A percentile compares a stretch with the other conserved stretches of the same genome.
phyloP scores from a whole-genome alignment of 2,888 invertebrate species.

The Rosalia funebris region DNA sequence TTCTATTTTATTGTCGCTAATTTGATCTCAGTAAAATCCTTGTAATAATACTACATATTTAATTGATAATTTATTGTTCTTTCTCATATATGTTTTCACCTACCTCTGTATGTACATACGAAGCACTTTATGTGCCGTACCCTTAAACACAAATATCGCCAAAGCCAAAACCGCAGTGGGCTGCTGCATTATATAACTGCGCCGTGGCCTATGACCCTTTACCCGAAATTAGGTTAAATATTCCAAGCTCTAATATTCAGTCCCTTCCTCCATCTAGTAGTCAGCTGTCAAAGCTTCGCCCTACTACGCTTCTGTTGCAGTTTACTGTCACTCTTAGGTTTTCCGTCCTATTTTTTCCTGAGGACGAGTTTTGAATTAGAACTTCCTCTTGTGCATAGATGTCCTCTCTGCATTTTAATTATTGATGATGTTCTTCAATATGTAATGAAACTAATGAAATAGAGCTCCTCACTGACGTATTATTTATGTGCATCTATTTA shows the following conservation, averaged over 20 bases:
- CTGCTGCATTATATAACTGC: neutral
- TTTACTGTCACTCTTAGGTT: too few relatives aligned
- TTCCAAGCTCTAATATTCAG: neutral
- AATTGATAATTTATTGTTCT: too few relatives aligned
- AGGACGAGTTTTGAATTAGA: neutral
- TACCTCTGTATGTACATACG: too few relatives aligned
- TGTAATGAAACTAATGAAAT: neutral
- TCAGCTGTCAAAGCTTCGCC: neutral
- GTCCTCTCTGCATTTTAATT: slow-evolving; percentile 8
- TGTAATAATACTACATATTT: too few relatives aligned
- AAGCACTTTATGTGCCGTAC: too few relatives aligned
- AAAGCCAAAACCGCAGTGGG: too few relatives aligned
- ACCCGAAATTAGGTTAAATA: slow-evolving; percentile 8
- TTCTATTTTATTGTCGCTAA: too few relatives aligned
- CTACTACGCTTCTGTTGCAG: neutral
- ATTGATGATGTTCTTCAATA: slow-evolving; percentile 3
- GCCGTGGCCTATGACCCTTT: neutral
- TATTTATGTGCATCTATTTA: neutral
- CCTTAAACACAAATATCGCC: too few relatives aligned
- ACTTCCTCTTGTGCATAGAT: slow-evolving; percentile 5
- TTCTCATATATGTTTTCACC: too few relatives aligned
- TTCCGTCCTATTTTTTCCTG: neutral
- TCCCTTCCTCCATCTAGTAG: slow-evolving; percentile 12
- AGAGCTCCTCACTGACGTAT: neutral
- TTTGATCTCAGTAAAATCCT: too few relatives aligned